These are phyloP conservation scores for Gopherus flavomarginatus DNA, from an alignment of 2,113 vertebrate genomes.

Conservation along the genomic window DNA sequence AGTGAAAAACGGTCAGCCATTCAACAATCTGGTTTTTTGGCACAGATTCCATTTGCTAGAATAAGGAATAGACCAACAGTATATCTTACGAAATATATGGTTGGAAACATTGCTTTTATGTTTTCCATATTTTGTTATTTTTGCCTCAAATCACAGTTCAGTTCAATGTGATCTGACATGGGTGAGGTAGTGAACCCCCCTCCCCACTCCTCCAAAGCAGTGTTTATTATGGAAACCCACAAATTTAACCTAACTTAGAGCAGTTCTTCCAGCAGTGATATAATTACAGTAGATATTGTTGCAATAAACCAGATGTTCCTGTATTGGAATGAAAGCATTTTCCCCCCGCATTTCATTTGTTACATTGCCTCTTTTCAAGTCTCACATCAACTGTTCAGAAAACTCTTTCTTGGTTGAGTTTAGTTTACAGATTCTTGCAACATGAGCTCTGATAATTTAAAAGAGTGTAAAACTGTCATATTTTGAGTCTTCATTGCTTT, in stretches of 20 bases:
- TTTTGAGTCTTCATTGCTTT: slow-evolving; percentile 9
- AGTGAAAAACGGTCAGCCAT: slow-evolving; percentile 39
- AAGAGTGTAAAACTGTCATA: slow-evolving; percentile 24
- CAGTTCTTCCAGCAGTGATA: slow-evolving; percentile 74
- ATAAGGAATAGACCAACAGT: slow-evolving; percentile 34
- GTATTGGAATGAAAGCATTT: slow-evolving; percentile 62
- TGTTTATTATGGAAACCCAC: slow-evolving; percentile 76
- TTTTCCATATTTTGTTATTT: slow-evolving; percentile 67
- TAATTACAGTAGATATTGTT: slow-evolving; percentile 78
- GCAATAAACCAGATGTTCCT: slow-evolving; percentile 79
- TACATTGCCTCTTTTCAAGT: slow-evolving; percentile 70
- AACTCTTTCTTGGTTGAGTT: slow-evolving; percentile 48
- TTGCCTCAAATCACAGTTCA: slow-evolving; percentile 68
- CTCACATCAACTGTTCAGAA: slow-evolving; percentile 76
- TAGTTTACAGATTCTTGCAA: slow-evolving; percentile 65
- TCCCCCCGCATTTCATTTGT: slow-evolving; percentile 50
- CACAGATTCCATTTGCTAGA: slow-evolving; percentile 25
- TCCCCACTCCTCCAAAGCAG: slow-evolving; percentile 56
- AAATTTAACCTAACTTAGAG: slow-evolving; percentile 72
- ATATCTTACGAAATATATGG: slow-evolving; percentile 50
- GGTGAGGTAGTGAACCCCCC: slow-evolving; percentile 50
- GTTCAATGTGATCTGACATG: slow-evolving; percentile 61
- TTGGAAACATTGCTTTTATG: slow-evolving; percentile 61
- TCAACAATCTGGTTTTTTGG: slow-evolving; percentile 48
- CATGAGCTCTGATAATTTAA: background rate